Evolutionary conservation across 2,888 invertebrate genomes (phyloP).

Genomic region (Chrysolina haemoptera): DNA sequence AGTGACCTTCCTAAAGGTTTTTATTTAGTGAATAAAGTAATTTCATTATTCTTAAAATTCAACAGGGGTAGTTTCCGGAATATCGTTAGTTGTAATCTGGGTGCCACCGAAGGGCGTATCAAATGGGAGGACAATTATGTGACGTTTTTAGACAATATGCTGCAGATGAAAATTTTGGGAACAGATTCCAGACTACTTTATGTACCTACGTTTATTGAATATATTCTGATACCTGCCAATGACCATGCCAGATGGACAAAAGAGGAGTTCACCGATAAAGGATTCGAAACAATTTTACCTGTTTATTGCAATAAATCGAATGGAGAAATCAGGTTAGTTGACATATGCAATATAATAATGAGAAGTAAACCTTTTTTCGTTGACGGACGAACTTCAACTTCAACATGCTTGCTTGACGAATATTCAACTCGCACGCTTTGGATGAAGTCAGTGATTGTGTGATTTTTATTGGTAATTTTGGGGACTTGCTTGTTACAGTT

Average conservation of each 20-base stretch:
- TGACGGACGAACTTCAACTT: too few species aligned
- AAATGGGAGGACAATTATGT: conserved; percentile 79
- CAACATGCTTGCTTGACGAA: too few species aligned
- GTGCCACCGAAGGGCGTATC: conserved; percentile 50
- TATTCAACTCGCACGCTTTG: too few species aligned
- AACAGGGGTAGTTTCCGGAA: conserved; percentile 57
- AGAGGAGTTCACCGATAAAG: conserved; percentile 24
- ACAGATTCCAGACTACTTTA: conserved; percentile 78
- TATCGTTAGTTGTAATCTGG: conserved; percentile 53
- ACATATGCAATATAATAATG: not conserved
- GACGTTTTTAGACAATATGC: conserved; percentile 89
- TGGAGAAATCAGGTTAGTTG: conserved; percentile 53
- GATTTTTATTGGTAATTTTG: too few species aligned
- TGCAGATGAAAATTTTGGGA: conserved; percentile 82
- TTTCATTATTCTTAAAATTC: conserved; percentile 13
- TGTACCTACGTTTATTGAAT: conserved; percentile 77
- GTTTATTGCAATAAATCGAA: conserved; percentile 69
- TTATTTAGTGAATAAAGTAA: too few species aligned
- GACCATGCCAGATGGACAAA: conserved; percentile 55
- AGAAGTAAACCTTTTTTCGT: not conserved
- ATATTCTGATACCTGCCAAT: conserved; percentile 70
- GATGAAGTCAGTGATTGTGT: too few species aligned
- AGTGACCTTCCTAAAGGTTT: too few species aligned
- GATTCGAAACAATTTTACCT: conserved; percentile 52
- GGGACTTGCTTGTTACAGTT: too few species aligned